Conservation (phyloP, 2,888 invertebrate species). For the Himalopsyche kuldschensis region DNA sequence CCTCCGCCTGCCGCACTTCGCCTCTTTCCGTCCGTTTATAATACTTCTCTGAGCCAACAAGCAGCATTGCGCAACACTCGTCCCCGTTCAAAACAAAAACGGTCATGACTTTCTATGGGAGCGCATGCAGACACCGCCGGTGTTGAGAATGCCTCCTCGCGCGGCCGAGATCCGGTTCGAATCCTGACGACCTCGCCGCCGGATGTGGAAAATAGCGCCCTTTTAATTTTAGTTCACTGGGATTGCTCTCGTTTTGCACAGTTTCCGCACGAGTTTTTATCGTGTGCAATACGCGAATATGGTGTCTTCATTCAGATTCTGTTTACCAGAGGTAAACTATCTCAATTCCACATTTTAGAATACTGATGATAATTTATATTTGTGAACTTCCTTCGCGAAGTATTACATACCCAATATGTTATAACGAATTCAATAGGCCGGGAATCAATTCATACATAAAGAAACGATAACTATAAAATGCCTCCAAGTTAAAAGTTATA, state of each 20-base stretch:
- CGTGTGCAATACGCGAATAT: too few species aligned
- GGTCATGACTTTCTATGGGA: conserved; percentile 30
- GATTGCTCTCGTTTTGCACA: not conserved
- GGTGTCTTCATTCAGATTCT: too few species aligned
- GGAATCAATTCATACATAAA: too few species aligned
- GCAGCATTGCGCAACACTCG: conserved; percentile 24
- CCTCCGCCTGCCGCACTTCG: not conserved
- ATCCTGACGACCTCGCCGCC: not conserved
- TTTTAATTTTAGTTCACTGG: not conserved
- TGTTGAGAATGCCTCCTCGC: not conserved
- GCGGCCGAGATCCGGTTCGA: not conserved
- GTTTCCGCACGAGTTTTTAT: not conserved
- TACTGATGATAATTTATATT: too few species aligned
- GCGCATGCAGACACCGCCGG: not conserved
- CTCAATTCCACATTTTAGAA: too few species aligned
- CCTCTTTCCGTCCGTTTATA: not conserved
- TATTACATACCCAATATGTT: too few species aligned
- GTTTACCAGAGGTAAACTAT: too few species aligned
- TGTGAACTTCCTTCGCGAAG: too few species aligned
- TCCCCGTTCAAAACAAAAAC: conserved; percentile 20
- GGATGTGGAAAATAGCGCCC: not conserved
- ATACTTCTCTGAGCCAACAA: conserved; percentile 20
- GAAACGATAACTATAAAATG: too few species aligned
- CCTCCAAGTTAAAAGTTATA: too few species aligned
- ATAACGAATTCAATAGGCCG: too few species aligned